Evolutionary conservation across 1,140 invertebrate genomes (phyloP).

Genomic region (Leptopilina boulardi): DNA sequence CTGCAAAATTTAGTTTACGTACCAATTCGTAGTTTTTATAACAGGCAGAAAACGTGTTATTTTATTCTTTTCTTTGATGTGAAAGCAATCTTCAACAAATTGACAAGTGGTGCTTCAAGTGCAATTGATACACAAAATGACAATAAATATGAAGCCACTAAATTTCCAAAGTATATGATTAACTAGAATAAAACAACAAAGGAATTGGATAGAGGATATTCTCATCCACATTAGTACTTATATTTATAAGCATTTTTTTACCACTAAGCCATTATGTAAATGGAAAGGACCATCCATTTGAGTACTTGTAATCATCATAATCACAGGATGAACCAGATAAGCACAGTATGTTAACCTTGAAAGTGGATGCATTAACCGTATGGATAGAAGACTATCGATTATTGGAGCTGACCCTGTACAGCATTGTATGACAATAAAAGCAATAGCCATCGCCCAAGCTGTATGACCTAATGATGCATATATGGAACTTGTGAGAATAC

Average conservation of each 20-base stretch:
- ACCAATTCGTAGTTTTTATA: slow-evolving; percentile 9
- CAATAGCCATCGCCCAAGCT: slow-evolving; percentile 85
- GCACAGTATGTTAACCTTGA: slow-evolving; percentile 93
- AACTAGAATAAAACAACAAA: slow-evolving; percentile 77
- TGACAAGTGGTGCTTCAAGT: slow-evolving; percentile 87
- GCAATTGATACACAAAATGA: slow-evolving; percentile 86
- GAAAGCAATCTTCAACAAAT: slow-evolving; percentile 82
- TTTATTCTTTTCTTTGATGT: slow-evolving; percentile 64
- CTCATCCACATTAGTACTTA: too few relatives aligned
- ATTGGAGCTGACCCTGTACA: slow-evolving; percentile 85
- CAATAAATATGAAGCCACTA: slow-evolving; percentile 85
- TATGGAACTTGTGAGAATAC: slow-evolving; percentile 78
- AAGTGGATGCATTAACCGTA: slow-evolving; percentile 87
- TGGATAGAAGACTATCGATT: slow-evolving; percentile 86
- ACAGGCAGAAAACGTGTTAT: too few relatives aligned
- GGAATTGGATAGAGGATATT: not conserved
- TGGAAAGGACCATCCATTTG: slow-evolving; percentile 87
- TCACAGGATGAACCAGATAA: slow-evolving; percentile 91
- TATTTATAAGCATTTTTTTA: slow-evolving; percentile 67
- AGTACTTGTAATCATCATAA: slow-evolving; percentile 87
- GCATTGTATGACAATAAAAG: slow-evolving; percentile 90
- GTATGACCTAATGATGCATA: slow-evolving; percentile 79
- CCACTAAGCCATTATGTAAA: slow-evolving; percentile 83
- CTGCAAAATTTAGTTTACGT: too few relatives aligned
- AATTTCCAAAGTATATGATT: slow-evolving; percentile 86